Conservation (phyloP, 2,797 vertebrate genomes). For the Gymnoscopelus microlampas region DNA sequence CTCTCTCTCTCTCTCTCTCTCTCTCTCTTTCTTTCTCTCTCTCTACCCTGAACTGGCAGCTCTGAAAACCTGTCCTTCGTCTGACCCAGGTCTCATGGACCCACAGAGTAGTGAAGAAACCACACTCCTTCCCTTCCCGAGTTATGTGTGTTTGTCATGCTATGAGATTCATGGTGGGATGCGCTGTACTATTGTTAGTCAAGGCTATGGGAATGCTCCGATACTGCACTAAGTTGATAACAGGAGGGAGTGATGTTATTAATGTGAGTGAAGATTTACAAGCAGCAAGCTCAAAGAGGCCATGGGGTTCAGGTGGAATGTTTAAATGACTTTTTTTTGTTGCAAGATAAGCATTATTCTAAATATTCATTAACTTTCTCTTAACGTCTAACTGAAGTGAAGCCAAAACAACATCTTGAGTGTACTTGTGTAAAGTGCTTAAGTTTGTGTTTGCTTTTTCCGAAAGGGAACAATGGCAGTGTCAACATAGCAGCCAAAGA, state of each 20-base stretch:
- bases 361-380: not conserved
- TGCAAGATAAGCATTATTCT: conserved; percentile 6
- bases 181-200: conserved; percentile 56
- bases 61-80: conserved; percentile 43
- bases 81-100: conserved; percentile 52
- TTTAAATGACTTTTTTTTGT: conserved; percentile 18
- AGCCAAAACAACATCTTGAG: conserved; percentile 8
- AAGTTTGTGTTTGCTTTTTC: conserved; percentile 33
- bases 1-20: not conserved
- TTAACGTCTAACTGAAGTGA: conserved; percentile 11
- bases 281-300: not conserved
- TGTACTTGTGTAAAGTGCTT: not conserved
- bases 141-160: conserved; percentile 47
- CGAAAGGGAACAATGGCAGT: conserved; percentile 21
- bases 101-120: conserved; percentile 32
- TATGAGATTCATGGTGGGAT: conserved; percentile 53
- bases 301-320: not conserved
- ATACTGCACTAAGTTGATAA: conserved; percentile 35
- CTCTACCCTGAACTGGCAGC: conserved; percentile 28
- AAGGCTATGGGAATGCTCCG: conserved; percentile 39
- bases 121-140: conserved; percentile 55
- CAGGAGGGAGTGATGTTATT: conserved; percentile 2
- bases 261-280: too few relatives aligned
- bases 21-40: conserved; percentile 8
- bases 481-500: conserved; percentile 38